Percentiles rank a stretch among this genome's conserved stretches.
These are phyloP conservation scores for Athalia circularis DNA, from an alignment of 2,888 invertebrate species.

Conservation along the genomic window DNA sequence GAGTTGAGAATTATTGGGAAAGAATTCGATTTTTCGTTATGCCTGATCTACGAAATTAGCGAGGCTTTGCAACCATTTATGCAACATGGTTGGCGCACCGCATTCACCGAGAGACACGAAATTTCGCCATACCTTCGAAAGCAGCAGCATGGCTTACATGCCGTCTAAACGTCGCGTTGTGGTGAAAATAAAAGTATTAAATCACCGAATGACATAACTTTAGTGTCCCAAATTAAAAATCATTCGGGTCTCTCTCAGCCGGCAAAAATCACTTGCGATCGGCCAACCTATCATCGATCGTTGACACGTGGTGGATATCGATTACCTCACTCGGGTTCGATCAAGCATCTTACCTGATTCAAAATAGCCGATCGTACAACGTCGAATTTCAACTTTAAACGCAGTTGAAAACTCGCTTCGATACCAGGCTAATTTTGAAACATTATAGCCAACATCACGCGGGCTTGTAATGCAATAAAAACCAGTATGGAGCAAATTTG, in stretches of 20 bases:
- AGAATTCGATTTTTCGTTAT: not conserved
- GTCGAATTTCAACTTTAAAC: too few relatives aligned
- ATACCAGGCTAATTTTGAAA: too few relatives aligned
- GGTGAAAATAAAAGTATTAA: slow-evolving; percentile 25
- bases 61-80: slow-evolving; percentile 29
- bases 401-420: too few relatives aligned
- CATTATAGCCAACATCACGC: too few relatives aligned
- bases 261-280: not conserved
- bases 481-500: too few relatives aligned
- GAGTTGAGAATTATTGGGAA: too few relatives aligned
- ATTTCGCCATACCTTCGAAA: slow-evolving; percentile 29
- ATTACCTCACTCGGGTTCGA: too few relatives aligned
- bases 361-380: too few relatives aligned
- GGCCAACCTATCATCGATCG: too few relatives aligned
- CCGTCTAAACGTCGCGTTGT: not conserved
- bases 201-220: slow-evolving; percentile 34
- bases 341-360: too few relatives aligned
- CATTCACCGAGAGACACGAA: not conserved
- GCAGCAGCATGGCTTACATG: not conserved
- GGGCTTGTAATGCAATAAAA: too few relatives aligned
- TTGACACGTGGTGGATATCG: too few relatives aligned
- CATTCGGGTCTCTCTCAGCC: not conserved
- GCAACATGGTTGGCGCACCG: slow-evolving; percentile 16
- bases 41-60: slow-evolving; percentile 8
- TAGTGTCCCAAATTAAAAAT: slow-evolving; percentile 15